Base-by-base conservation (phyloP, 1,140 invertebrate species). In the Zaprionus camerounensis region DNA sequence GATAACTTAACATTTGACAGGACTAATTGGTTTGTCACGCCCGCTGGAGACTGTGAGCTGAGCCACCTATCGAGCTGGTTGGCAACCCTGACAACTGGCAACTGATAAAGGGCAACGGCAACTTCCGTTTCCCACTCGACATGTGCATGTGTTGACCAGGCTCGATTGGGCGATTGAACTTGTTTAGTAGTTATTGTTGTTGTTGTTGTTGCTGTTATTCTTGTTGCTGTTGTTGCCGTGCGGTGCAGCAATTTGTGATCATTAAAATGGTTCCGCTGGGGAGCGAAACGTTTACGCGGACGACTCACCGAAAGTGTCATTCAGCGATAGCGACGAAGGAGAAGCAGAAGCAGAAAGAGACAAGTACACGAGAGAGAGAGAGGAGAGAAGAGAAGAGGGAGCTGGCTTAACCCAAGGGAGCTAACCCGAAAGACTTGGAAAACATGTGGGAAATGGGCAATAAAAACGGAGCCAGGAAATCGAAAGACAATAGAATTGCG, bases 401-500 rank as follows among this genome's bases (percentile, higher is more conserved):
- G 53, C 38, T n/a, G 26, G 67, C 58, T 62, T 71, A 56, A 71
- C 46, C 41, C 59, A 71, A 65, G 51, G 73, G 51, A 49, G 51
- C 63, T 17, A 63, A 41, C 57, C 22, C 57, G 13, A 24, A 41
- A n/a, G 34, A 55, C 44, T 64, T 28, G 44, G 20, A 67, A 63
- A 75, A 58, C 85, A 88, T 88, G 85, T 88, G 85, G 85, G 85
- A 88, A 88, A 88, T 84, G 85, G 71, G 81, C 81, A 76, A 81
- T 88, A 84, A 84, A 87, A 82, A 85, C 67, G 63, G 57, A 71
- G 69, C 68, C 78, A 88, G 81, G 84, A 88, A 88, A 88, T 88
- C 81, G 85, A 90, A 81, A 90, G 85, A 88, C 85, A 88, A 88
- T 88, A 88, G 85, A 88, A 88, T 88, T 88, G 85, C 86, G 85